Conservation (phyloP, 1,140 invertebrate genomes). For the Steinernema feltiae region DNA sequence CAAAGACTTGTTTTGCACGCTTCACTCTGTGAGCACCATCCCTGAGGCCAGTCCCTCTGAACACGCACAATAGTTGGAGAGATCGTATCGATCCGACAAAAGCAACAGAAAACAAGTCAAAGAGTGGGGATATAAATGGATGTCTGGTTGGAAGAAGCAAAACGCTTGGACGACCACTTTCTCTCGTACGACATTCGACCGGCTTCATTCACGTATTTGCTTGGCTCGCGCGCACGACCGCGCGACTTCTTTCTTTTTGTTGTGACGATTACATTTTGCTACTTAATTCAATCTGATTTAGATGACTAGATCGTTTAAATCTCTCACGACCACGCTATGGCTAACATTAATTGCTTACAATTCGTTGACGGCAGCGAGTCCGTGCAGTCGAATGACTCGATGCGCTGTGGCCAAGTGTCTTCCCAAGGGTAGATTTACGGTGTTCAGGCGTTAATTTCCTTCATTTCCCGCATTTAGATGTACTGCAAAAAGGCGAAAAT, state of each 20-base stretch:
- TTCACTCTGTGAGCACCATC: background rate
- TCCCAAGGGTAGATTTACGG: background rate
- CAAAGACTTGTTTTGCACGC: background rate
- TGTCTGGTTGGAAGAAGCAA: background rate
- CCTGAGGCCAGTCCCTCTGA: background rate
- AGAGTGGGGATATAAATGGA: background rate
- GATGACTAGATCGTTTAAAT: background rate
- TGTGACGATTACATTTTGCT: background rate
- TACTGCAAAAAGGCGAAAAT: background rate
- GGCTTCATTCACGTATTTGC: background rate
- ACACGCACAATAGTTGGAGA: no score
- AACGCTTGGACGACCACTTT: background rate
- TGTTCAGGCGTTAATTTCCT: background rate
- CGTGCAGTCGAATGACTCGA: background rate
- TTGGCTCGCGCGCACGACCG: background rate
- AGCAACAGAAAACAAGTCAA: conserved; percentile 6
- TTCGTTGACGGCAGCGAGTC: background rate
- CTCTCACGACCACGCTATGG: background rate
- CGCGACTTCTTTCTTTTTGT: background rate
- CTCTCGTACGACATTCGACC: background rate
- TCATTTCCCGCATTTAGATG: background rate
- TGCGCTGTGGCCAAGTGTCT: background rate
- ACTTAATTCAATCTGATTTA: background rate
- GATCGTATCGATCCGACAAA: background rate
- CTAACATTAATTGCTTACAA: background rate